Conservation (phyloP, 1,140 invertebrate genomes). For the Samia ricini region DNA sequence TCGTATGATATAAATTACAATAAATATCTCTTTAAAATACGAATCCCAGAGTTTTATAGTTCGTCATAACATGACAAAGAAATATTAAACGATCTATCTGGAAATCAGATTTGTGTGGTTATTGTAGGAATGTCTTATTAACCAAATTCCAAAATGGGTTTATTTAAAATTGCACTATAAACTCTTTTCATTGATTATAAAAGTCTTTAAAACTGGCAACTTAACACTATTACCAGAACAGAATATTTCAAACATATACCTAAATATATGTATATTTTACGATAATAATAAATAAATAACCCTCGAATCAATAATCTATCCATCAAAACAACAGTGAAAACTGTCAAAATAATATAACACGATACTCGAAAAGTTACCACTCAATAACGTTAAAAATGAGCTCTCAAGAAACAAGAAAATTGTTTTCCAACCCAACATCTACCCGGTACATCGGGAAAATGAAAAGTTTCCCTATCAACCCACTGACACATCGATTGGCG, state of each 20-base stretch:
- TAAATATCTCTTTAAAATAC: too few species aligned
- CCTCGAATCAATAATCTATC: conserved; percentile 23
- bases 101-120: too few species aligned
- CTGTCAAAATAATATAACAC: conserved; percentile 41
- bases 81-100: not conserved
- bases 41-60: not conserved
- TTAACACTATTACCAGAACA: too few species aligned
- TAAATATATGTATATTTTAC: not conserved
- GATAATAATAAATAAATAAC: conserved; percentile 2
- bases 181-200: too few species aligned
- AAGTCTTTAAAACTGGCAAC: too few species aligned
- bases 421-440: conserved; percentile 63
- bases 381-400: conserved; percentile 74
- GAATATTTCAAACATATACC: not conserved
- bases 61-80: not conserved
- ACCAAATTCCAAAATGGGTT: too few species aligned
- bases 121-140: too few species aligned
- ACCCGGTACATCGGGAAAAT: conserved; percentile 68
- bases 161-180: too few species aligned
- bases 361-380: conserved; percentile 53
- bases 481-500: conserved; percentile 72
- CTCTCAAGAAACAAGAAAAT: conserved; percentile 67
- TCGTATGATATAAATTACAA: too few species aligned
- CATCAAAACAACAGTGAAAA: conserved; percentile 32
- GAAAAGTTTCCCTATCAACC: conserved; percentile 73